These are phyloP conservation scores for Rachycentron canadum DNA, from an alignment of 2,797 vertebrate species.

Conservation along the genomic window DNA sequence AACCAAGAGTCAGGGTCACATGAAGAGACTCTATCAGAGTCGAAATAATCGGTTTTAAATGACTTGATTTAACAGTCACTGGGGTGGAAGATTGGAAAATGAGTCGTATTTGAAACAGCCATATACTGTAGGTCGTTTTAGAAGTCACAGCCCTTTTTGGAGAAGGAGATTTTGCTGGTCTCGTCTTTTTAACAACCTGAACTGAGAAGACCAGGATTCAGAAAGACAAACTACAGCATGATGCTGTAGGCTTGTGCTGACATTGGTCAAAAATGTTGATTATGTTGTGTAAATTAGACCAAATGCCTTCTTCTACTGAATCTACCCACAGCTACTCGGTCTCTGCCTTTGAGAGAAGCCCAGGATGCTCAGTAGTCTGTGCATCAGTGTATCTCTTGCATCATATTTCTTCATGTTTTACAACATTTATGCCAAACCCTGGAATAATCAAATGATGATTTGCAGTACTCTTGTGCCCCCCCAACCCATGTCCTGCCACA, in stretches of 20 bases:
- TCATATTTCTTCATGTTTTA: not conserved
- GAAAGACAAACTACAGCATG: not conserved
- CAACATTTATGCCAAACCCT: slow-evolving; percentile 16
- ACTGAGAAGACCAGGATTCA: not conserved
- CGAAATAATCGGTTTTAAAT: not conserved
- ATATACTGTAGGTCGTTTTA: not conserved
- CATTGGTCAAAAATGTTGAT: not conserved
- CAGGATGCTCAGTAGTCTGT: not conserved
- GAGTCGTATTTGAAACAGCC: not conserved
- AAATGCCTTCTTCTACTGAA: not conserved
- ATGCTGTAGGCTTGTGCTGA: not conserved
- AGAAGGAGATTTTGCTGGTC: not conserved
- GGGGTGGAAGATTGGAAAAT: not conserved
- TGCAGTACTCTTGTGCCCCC: slow-evolving; percentile 26
- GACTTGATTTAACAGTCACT: not conserved
- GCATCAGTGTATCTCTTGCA: not conserved
- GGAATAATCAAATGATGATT: slow-evolving; percentile 19
- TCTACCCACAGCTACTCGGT: not conserved
- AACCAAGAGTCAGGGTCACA: not conserved
- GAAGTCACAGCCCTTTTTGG: not conserved
- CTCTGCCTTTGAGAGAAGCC: not conserved
- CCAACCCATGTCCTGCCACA: slow-evolving; percentile 38
- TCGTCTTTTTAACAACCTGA: not conserved
- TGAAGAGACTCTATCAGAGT: not conserved
- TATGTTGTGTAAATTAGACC: not conserved